A percentile compares a stretch with the other conserved stretches of the same genome.
Evolutionary conservation across 2,113 vertebrate genomes (phyloP).

Genomic region (Argyrosomus japonicus): DNA sequence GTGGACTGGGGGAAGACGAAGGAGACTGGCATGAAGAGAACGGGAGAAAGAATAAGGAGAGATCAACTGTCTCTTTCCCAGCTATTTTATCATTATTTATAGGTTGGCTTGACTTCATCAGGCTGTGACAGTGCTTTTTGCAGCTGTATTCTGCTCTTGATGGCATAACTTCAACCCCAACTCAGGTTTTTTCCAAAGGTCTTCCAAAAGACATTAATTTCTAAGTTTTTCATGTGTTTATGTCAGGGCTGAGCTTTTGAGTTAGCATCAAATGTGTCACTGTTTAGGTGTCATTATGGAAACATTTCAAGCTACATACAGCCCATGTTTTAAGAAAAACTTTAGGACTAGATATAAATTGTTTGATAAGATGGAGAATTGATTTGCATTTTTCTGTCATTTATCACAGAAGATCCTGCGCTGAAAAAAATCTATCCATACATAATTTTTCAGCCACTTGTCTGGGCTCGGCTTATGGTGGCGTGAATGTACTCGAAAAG

Average conservation of each 20-base stretch:
- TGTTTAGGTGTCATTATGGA: too few species aligned
- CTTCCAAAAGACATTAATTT: not conserved
- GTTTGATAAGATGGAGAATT: too few species aligned
- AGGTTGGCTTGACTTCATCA: conserved; percentile 6
- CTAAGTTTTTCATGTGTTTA: too few species aligned
- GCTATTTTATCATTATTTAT: conserved; percentile 9
- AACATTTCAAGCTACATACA: too few species aligned
- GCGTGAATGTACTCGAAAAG: not conserved
- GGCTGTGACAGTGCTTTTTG: conserved; percentile 17
- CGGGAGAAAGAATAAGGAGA: conserved; percentile 2
- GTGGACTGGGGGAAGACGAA: conserved; percentile 40
- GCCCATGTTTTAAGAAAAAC: too few species aligned
- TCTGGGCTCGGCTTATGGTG: not conserved
- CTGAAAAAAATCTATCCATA: not conserved
- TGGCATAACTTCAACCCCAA: not conserved
- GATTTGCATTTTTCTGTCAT: too few species aligned
- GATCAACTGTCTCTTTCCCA: conserved; percentile 3
- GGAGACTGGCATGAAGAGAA: conserved; percentile 21
- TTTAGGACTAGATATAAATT: too few species aligned
- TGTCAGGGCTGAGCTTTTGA: too few species aligned
- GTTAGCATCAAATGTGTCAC: too few species aligned
- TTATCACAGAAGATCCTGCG: not conserved
- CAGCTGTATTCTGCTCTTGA: not conserved
- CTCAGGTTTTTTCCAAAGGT: not conserved
- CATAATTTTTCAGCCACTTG: not conserved